These are phyloP conservation scores for Coenonympha arcania DNA, from an alignment of 2,888 invertebrate genomes.

Conservation along the genomic window DNA sequence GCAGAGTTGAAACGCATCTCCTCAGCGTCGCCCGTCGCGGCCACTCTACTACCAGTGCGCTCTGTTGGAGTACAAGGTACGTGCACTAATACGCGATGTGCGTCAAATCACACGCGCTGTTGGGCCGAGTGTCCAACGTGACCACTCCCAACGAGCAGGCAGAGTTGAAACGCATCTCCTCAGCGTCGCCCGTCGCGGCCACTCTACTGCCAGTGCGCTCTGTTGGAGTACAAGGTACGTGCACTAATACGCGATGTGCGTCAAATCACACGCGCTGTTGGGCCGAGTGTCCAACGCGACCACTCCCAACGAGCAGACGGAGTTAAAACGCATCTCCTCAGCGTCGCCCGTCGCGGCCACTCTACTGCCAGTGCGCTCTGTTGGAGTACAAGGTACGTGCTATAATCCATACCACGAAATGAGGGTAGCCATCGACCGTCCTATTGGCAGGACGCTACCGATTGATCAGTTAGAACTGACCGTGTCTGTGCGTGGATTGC, in stretches of 20 bases:
- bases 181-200: conserved; percentile 82
- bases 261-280: conserved; percentile 93
- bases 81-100: conserved; percentile 84
- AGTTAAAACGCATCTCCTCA: conserved; percentile 81
- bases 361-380: conserved; percentile 92
- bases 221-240: conserved; percentile 94
- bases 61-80: conserved; percentile 97
- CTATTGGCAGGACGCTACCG: no score
- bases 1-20: conserved; percentile 80
- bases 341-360: conserved; percentile 84
- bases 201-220: conserved; percentile 93
- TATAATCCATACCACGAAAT: no score
- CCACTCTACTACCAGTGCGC: conserved; percentile 92
- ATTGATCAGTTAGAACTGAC: no score
- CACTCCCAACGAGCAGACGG: conserved; percentile 80
- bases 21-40: conserved; percentile 81
- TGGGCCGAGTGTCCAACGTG: conserved; percentile 88
- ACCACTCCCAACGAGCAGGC: conserved; percentile 83
- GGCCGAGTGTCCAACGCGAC: conserved; percentile 89
- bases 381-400: conserved; percentile 91
- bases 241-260: conserved; percentile 86
- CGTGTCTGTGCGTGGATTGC: no score
- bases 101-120: conserved; percentile 92
- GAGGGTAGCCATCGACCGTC: no score
- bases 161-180: conserved; percentile 81